Evolutionary conservation across 2,113 vertebrate species (phyloP).

Genomic region (Pituophis catenifer): DNA sequence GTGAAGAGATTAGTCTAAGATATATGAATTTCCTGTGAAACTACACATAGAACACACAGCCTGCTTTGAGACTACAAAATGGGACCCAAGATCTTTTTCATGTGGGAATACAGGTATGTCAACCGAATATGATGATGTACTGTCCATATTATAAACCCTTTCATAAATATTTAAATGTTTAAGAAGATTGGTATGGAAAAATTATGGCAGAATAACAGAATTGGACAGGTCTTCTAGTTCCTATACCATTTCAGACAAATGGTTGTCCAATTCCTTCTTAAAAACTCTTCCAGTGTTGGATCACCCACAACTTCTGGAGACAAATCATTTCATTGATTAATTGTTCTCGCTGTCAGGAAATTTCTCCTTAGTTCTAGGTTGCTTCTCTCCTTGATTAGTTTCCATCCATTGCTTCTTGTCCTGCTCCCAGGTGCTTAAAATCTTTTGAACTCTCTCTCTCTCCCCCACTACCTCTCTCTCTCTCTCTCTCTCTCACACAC

Average conservation of each 20-base stretch:
- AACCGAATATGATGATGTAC: background rate
- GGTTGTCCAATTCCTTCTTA: background rate
- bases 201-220: background rate
- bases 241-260: too few relatives aligned
- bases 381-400: too few relatives aligned
- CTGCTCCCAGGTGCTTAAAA: too few relatives aligned
- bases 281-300: too few relatives aligned
- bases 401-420: too few relatives aligned
- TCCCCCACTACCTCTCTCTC: too few relatives aligned
- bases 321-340: too few relatives aligned
- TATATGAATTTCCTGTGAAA: background rate
- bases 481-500: too few relatives aligned
- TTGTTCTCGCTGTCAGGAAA: too few relatives aligned
- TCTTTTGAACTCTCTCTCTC: too few relatives aligned
- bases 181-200: background rate
- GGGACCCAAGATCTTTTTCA: background rate
- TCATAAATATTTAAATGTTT: background rate
- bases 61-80: background rate
- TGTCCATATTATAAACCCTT: background rate
- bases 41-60: background rate
- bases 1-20: background rate
- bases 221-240: background rate
- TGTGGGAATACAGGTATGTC: background rate
- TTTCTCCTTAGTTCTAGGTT: too few relatives aligned
- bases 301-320: too few relatives aligned